A percentile compares a stretch with the other conserved stretches of the same genome.
Conservation (phyloP, 1,140 invertebrate species). For the Achatina immaculata region DNA sequence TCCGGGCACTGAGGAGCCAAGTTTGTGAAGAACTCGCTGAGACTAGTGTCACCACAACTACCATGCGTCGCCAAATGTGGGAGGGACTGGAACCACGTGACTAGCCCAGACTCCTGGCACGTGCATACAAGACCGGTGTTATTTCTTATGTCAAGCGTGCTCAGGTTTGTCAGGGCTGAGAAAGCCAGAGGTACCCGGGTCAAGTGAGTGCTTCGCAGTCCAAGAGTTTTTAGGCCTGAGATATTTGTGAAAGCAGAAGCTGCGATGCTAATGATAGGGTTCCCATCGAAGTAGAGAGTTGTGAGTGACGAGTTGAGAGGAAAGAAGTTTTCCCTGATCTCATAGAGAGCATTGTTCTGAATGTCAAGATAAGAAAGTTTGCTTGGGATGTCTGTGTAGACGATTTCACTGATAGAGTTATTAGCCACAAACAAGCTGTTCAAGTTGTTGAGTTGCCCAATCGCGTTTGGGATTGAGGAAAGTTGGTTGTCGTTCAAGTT, state of each 20-base stretch:
- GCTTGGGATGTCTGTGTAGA: background rate
- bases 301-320: background rate
- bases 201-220: background rate
- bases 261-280: background rate
- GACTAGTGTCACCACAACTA: background rate
- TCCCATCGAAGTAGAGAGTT: background rate
- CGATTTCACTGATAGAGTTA: background rate
- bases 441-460: background rate
- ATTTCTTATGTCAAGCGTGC: background rate
- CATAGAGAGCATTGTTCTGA: background rate
- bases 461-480: background rate
- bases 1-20: background rate
- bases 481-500: background rate
- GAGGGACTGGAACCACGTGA: background rate
- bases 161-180: background rate
- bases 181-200: background rate
- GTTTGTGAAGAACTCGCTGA: background rate
- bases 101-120: background rate
- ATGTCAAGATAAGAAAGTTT: background rate
- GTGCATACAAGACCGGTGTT: background rate
- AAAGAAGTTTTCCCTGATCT: background rate
- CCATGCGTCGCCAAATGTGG: background rate
- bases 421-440: background rate
- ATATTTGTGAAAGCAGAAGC: background rate
- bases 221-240: background rate